Evolutionary conservation across 1,140 invertebrate species (phyloP), one percentile per base, ranked within the genome.

Genomic region (Vanessa atalanta): DNA sequence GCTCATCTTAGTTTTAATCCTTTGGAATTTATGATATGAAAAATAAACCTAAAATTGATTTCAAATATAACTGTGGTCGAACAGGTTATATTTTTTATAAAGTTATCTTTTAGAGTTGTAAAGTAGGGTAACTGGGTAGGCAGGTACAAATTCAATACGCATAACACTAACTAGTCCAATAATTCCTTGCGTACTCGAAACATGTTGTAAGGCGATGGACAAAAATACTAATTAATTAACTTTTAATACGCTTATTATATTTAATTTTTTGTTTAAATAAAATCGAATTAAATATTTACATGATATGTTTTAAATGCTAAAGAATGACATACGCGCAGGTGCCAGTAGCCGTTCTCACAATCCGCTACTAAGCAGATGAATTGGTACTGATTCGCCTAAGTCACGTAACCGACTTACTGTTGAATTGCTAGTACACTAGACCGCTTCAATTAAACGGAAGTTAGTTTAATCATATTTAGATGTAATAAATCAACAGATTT

Each of bases 261-360:
- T 31, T 31, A 31, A 4, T 0, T 31, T 1, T 31, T 31, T 31
- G 15, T 6, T 55, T 14, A 20, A 20, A 53, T 16, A 6, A 61
- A 31, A 14, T n/a, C 23, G 0, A 14, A n/a, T 51, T 26, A 23
- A 20, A 37, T 61, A 31, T 61, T 31, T 61, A 37, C 6, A 31
- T 31, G 6, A 31, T 0, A 31, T n/a, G 55, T 13, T 4, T 51
- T 51, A 43, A 69, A 76, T 69, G 37, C 83, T 82, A 82, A 87
- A 87, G 77, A 78, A 80, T 73, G 77, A 74, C 85, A 85, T 79
- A 77, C 84, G 79, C 61, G 70, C 73, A 26, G 2, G 53, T 20
- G 53, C 76, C 73, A 75, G 78, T 73, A 79, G 77, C 71, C 76
- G 77, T 73, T 76, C 60, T 77, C 75, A 70, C 69, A 75, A 76